These are phyloP conservation scores for Sandelia bainsii DNA, from an alignment of 2,797 vertebrate species.

Conservation along the genomic window DNA sequence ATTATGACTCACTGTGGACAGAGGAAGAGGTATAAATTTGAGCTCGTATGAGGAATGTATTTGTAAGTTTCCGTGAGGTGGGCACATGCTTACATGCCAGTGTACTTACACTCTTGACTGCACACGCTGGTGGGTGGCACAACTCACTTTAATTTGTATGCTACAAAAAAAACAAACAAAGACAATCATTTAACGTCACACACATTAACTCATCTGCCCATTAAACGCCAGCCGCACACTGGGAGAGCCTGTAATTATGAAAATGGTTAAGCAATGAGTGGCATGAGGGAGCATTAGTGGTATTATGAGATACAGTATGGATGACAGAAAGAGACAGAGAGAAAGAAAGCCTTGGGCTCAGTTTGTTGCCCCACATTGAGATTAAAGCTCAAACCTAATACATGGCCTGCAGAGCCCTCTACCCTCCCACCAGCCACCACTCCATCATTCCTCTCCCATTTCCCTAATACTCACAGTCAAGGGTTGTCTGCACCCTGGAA, in stretches of 20 bases:
- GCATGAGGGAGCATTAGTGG: conserved; percentile 37
- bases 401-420: conserved; percentile 46
- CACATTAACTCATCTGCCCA: conserved; percentile 58
- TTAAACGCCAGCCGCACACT: conserved; percentile 55
- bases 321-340: conserved; percentile 37
- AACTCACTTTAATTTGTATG: conserved; percentile 35
- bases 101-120: conserved; percentile 11
- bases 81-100: neutral
- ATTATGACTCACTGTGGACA: neutral
- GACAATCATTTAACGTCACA: conserved; percentile 52
- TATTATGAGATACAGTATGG: conserved; percentile 50
- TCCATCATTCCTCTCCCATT: conserved; percentile 40
- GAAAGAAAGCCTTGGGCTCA: conserved; percentile 46
- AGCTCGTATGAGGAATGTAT: neutral
- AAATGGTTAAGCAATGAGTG: conserved; percentile 61
- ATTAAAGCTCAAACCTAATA: conserved; percentile 63
- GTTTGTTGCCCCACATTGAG: conserved; percentile 53
- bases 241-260: conserved; percentile 69
- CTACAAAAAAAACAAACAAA: conserved; percentile 33
- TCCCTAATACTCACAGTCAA: conserved; percentile 53
- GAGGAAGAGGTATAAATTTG: neutral
- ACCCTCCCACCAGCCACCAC: conserved; percentile 26
- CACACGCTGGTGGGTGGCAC: conserved; percentile 33
- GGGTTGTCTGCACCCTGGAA: conserved; percentile 16
- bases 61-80: neutral